Evolutionary conservation across 2,797 vertebrate species (phyloP).

Genomic region (Poecilia gillii): DNA sequence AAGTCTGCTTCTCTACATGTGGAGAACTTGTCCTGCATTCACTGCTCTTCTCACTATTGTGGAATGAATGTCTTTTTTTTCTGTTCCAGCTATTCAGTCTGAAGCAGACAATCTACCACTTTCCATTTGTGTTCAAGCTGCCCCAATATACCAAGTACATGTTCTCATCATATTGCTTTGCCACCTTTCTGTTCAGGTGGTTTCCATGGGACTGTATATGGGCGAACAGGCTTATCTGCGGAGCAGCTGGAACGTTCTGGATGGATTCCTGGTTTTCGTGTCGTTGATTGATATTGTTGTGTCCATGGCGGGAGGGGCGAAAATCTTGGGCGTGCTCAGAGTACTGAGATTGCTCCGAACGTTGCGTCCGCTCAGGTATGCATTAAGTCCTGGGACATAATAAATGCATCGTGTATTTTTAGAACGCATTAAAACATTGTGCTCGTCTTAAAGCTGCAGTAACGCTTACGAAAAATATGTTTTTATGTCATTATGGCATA

Average conservation of each 20-base stretch:
- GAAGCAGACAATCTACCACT: not conserved
- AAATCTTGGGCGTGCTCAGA: constrained; percentile 95
- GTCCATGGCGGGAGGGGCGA: constrained; percentile 95
- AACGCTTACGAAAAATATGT: too few species aligned
- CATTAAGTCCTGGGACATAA: not conserved
- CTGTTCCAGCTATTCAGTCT: not conserved
- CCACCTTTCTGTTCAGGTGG: constrained; percentile 82
- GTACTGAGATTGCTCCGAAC: constrained; percentile 93
- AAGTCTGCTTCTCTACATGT: not conserved
- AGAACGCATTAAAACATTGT: not conserved
- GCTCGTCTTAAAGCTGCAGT: not conserved
- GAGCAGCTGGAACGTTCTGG: constrained; percentile 97
- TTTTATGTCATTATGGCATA: too few species aligned
- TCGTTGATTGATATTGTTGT: constrained; percentile 97
- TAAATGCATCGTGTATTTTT: too few species aligned
- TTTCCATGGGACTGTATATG: constrained; percentile 94
- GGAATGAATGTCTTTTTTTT: not conserved
- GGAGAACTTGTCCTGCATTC: not conserved
- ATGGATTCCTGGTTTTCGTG: constrained; percentile 97
- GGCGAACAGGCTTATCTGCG: constrained; percentile 94
- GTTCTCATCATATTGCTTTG: not conserved
- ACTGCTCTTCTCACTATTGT: not conserved
- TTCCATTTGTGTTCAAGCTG: not conserved
- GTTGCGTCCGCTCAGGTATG: constrained; percentile 93
- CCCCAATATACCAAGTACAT: not conserved